Evolutionary conservation across 2,888 invertebrate genomes (phyloP).

Genomic region (Hipparchia sbordonii): DNA sequence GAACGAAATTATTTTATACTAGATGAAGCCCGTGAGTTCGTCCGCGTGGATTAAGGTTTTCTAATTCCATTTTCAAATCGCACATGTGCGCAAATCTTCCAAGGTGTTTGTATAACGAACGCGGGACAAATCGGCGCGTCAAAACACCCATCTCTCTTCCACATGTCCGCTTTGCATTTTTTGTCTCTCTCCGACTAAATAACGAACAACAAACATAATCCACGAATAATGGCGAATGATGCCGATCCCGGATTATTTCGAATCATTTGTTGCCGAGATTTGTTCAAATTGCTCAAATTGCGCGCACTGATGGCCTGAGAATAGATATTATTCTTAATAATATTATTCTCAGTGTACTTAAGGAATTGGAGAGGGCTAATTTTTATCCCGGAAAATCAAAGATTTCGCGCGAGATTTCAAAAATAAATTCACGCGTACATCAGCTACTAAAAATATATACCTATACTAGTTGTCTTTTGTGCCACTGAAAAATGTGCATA

Average conservation of each 20-base stretch:
- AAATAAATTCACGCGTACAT: too few relatives aligned
- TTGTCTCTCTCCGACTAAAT: constrained; percentile 53
- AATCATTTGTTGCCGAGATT: constrained; percentile 39
- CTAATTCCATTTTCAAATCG: constrained; percentile 17
- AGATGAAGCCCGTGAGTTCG: too few relatives aligned
- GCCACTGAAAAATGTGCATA: too few relatives aligned
- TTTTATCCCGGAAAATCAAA: too few relatives aligned
- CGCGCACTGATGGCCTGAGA: constrained; percentile 29
- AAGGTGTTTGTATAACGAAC: constrained; percentile 59
- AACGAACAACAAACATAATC: constrained; percentile 58
- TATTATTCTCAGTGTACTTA: too few relatives aligned
- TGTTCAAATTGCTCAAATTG: constrained; percentile 36
- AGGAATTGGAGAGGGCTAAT: too few relatives aligned
- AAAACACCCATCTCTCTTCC: constrained; percentile 46
- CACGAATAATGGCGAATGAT: constrained; percentile 55
- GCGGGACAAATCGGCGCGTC: constrained; percentile 62
- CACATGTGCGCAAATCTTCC: constrained; percentile 34
- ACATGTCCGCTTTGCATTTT: constrained; percentile 30
- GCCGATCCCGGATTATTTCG: constrained; percentile 39
- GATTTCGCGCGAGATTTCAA: too few relatives aligned
- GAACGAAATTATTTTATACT: too few relatives aligned
- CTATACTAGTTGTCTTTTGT: too few relatives aligned
- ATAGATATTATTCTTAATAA: constrained; percentile 33
- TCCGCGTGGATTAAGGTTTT: too few relatives aligned
- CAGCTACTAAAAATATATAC: too few relatives aligned